These are phyloP conservation scores for Lypha dubia DNA, from an alignment of 2,888 invertebrate genomes.

Conservation along the genomic window DNA sequence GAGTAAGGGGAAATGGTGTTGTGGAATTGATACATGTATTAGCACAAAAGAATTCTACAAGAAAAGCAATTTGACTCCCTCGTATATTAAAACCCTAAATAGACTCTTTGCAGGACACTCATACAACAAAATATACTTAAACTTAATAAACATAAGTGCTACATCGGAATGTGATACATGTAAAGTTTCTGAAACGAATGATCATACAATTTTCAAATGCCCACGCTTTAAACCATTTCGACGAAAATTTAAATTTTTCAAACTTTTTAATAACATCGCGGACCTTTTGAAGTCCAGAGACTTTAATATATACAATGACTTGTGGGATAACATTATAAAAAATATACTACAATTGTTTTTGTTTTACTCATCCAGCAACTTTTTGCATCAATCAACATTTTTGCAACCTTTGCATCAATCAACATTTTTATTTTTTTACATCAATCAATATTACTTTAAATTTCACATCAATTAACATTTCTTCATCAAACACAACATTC, in stretches of 20 bases:
- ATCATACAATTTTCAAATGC: slow-evolving; percentile 1
- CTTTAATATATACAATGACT: background rate
- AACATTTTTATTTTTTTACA: too few species aligned
- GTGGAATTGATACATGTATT: background rate
- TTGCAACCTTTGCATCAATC: too few species aligned
- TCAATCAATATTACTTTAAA: too few species aligned
- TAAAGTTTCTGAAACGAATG: background rate
- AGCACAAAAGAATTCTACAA: background rate
- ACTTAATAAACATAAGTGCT: background rate
- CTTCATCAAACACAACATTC: too few species aligned
- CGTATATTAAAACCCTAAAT: background rate
- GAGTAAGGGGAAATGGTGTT: slow-evolving; percentile 10
- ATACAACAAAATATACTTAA: background rate
- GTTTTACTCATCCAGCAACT: background rate
- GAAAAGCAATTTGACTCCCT: background rate
- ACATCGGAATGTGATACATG: background rate
- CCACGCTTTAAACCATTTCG: background rate
- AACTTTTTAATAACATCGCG: background rate
- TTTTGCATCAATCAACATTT: too few species aligned
- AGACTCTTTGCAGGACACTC: slow-evolving; percentile 4
- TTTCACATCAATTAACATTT: too few species aligned
- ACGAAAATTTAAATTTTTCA: background rate
- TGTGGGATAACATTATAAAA: background rate
- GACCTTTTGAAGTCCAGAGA: background rate
- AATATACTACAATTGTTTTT: background rate